Base-by-base conservation (phyloP, 2,113 vertebrate species). In the Misgurnus mizolepis region DNA sequence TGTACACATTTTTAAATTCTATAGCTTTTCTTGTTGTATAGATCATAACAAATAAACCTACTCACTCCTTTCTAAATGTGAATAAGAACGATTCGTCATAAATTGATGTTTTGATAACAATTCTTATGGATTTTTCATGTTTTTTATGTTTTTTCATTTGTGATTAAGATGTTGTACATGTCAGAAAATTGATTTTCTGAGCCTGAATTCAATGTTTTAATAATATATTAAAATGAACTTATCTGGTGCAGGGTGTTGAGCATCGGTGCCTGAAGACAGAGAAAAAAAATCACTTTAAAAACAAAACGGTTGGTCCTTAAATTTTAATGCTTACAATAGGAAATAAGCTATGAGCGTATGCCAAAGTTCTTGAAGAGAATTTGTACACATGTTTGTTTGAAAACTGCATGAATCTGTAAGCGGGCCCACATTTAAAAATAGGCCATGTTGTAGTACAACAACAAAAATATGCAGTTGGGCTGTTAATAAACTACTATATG, bases 71-170 rank as follows among this genome's bases (percentile, higher is more conserved):
- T 80, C 50, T 80, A 81, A 81, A 66, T 75, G 71, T 81, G 71
- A 81, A 81, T 75, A 67, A 53, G 68, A 80, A 81, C 10, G 10
- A 68, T 67, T 67, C 22, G 60, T 75, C 79, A 81, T 74, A 73
- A 73, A 81, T 81, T 74, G 64, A 45, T 81, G 79, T 81, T 81
- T 81, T 81, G 71, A 81, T 81, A 81, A 80, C 79, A 80, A 70
- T 72, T 65, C 64, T 74, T 66, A 75, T 79, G 65, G 9, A 43
- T 79, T 79, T 62, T 58, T 73, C 50, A 62, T 80, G 58, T 58
- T 55, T 67, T 80, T 80, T 40, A 45, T 56, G 47, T 65, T 72
- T 73, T 53, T 72, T 66, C 68, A 80, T 81, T 81, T 81, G 79
- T 81, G 62, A 80, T 67, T 43, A 75, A 66, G 72, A 61, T 80